Conservation (phyloP, 2,888 invertebrate species). For the Hypercompe scribonia region DNA sequence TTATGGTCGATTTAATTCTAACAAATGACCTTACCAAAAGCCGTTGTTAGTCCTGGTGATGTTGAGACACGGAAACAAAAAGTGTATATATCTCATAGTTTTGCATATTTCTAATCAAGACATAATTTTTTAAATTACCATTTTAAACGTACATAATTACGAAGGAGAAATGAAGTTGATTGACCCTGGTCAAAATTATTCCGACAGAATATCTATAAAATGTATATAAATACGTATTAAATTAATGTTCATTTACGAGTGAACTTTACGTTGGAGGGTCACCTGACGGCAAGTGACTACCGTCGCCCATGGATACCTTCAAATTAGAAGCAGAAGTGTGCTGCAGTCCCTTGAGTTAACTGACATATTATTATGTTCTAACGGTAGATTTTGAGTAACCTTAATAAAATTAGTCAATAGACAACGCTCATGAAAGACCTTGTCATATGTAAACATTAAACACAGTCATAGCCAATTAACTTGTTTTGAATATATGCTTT, state of each 20-base stretch:
- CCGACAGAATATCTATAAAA: neutral
- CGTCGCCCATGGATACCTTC: too few species aligned
- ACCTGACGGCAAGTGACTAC: too few species aligned
- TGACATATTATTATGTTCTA: too few species aligned
- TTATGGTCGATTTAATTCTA: neutral
- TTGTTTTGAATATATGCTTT: neutral
- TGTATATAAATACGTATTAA: neutral
- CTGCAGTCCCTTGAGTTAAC: too few species aligned
- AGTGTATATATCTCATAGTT: too few species aligned
- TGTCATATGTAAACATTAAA: neutral
- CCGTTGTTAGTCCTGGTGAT: neutral
- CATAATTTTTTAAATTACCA: too few species aligned
- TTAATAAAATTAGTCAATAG: neutral
- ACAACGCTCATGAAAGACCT: neutral
- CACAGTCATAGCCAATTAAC: neutral
- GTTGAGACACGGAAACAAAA: neutral
- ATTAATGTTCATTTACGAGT: neutral
- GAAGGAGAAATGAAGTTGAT: too few species aligned
- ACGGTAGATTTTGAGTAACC: neutral
- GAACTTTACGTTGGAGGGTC: neutral
- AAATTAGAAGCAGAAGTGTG: too few species aligned
- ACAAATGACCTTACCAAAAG: neutral
- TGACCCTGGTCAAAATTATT: neutral
- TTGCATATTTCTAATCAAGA: neutral
- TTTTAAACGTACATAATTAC: too few species aligned